phyloP scores from a whole-genome alignment of 2,113 vertebrate species.

The Ibidorhyncha struthersii region DNA sequence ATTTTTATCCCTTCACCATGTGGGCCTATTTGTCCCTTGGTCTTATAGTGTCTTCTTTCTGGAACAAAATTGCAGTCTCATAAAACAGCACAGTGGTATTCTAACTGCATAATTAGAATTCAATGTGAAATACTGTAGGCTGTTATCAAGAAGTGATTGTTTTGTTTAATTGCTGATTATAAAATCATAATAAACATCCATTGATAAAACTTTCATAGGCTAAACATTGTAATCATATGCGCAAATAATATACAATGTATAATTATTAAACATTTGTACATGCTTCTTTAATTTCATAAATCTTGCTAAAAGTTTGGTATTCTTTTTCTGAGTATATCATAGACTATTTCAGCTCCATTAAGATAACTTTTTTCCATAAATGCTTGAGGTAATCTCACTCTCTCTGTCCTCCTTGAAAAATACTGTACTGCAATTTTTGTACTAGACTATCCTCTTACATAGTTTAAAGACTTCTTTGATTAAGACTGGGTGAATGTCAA shows the following conservation, averaged over 20 bases:
- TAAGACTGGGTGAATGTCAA: background rate
- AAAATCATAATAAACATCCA: conserved; percentile 30
- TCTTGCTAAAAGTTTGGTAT: background rate
- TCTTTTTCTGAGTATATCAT: background rate
- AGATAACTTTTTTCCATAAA: background rate
- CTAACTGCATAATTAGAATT: background rate
- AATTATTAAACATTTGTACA: background rate
- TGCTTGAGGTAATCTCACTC: background rate
- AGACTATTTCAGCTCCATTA: background rate
- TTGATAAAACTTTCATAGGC: background rate
- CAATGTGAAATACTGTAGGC: background rate
- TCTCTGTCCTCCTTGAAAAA: background rate
- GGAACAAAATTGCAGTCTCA: background rate
- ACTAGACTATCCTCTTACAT: background rate
- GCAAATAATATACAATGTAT: background rate
- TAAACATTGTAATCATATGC: background rate
- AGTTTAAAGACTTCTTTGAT: background rate
- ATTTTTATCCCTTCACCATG: background rate
- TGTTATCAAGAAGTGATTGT: background rate
- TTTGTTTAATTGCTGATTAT: conserved; percentile 34
- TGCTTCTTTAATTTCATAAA: background rate
- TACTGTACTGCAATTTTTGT: background rate
- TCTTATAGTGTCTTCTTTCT: background rate
- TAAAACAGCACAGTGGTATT: background rate
- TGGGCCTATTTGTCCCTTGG: background rate